Conservation (phyloP, 2,797 vertebrate genomes). For the Nothura maculosa region DNA sequence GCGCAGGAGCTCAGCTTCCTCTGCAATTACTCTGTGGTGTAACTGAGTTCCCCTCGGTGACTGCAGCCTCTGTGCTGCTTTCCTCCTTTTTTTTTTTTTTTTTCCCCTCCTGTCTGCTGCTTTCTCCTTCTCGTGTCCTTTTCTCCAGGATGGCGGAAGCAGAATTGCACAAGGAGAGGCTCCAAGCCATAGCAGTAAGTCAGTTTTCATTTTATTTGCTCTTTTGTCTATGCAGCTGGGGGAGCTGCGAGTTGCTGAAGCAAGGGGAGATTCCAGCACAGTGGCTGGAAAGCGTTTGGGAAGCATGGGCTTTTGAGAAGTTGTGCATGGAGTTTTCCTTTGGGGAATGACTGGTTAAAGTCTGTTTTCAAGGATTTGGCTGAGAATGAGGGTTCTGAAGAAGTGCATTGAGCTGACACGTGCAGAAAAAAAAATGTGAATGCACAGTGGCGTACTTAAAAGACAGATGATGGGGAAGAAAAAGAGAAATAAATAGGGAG, state of each 20-base stretch:
- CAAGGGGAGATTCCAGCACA: background rate
- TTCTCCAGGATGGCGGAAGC: slow-evolving; percentile 97
- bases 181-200: slow-evolving; percentile 99
- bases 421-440: slow-evolving; percentile 63
- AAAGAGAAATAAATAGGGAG: slow-evolving; percentile 11
- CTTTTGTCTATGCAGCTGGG: slow-evolving; percentile 69
- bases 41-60: slow-evolving; percentile 58
- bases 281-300: background rate
- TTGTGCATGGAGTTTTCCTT: slow-evolving; percentile 43
- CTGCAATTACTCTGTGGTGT: slow-evolving; percentile 57
- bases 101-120: background rate
- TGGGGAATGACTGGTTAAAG: slow-evolving; percentile 23
- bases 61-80: slow-evolving; percentile 63
- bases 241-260: background rate
- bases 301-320: slow-evolving; percentile 11
- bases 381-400: slow-evolving; percentile 39
- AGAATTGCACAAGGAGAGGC: slow-evolving; percentile 97
- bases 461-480: slow-evolving; percentile 40
- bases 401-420: slow-evolving; percentile 27
- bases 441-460: slow-evolving; percentile 52
- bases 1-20: slow-evolving; percentile 11
- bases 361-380: slow-evolving; percentile 11
- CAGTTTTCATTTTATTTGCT: slow-evolving; percentile 71
- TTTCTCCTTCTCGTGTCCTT: slow-evolving; percentile 76
- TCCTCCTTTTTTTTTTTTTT: slow-evolving; percentile 4